Evolutionary conservation across 92 coral and sea anemone species (phyloP).

Genomic region (Blastomussa wellsi): DNA sequence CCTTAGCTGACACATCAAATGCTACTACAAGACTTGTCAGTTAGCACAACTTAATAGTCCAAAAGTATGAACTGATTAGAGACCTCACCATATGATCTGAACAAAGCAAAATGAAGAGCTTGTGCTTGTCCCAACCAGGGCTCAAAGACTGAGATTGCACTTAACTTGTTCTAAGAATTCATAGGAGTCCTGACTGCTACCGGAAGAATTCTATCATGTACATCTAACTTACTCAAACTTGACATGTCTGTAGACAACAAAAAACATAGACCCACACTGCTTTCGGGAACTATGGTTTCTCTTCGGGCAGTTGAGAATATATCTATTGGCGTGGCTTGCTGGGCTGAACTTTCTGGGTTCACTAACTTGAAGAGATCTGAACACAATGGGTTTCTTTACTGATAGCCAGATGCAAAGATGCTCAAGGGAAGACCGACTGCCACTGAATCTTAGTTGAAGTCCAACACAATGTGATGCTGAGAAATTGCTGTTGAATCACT

Average conservation of each 20-base stretch:
- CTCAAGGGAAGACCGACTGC: background rate
- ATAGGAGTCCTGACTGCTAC: too few species aligned
- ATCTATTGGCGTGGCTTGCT: background rate
- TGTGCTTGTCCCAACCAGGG: too few species aligned
- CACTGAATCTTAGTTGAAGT: background rate
- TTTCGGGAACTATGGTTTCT: background rate
- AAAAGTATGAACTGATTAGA: too few species aligned
- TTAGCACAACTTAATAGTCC: too few species aligned
- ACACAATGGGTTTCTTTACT: background rate
- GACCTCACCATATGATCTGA: too few species aligned
- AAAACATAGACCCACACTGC: background rate
- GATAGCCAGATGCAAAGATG: background rate
- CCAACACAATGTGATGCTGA: background rate
- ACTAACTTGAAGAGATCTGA: background rate
- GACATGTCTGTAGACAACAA: background rate
- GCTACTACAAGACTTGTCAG: too few species aligned
- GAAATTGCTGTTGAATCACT: background rate
- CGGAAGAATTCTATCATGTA: too few species aligned
- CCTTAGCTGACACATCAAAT: too few species aligned
- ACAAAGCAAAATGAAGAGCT: too few species aligned
- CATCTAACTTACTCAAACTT: background rate
- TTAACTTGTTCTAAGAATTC: too few species aligned
- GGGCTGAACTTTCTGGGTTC: background rate
- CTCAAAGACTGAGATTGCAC: too few species aligned
- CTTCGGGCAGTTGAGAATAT: background rate